Conservation (phyloP, 2,888 invertebrate genomes). For the Dryobotodes eremita region DNA sequence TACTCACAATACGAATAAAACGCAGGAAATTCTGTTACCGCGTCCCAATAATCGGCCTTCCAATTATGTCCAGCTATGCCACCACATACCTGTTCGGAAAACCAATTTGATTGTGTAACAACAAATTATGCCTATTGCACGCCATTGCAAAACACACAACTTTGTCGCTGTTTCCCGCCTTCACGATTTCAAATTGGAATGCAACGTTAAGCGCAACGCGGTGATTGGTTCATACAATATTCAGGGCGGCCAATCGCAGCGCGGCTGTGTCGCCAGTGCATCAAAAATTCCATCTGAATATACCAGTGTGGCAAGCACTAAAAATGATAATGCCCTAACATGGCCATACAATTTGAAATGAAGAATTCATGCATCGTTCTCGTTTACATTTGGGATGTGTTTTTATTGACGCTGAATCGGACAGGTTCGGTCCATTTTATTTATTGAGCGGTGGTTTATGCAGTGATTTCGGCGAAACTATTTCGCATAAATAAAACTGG, state of each 20-base stretch:
- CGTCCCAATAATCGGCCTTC: conserved; percentile 65
- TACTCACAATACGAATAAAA: conserved; percentile 66
- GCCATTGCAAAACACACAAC: conserved; percentile 84
- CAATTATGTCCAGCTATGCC: conserved; percentile 69
- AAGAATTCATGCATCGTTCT: conserved; percentile 89
- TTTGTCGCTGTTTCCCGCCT: conserved; percentile 88
- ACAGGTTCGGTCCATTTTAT: conserved; percentile 84
- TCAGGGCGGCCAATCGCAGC: conserved; percentile 89
- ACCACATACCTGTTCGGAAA: conserved; percentile 72
- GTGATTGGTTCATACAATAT: conserved; percentile 91
- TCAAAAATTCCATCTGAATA: conserved; percentile 91
- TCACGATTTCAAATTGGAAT: conserved; percentile 90
- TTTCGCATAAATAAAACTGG: conserved; percentile 64
- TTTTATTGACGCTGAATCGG: conserved; percentile 88
- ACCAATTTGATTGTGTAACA: conserved; percentile 82
- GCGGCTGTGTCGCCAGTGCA: conserved; percentile 90
- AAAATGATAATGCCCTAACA: conserved; percentile 91
- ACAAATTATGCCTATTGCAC: conserved; percentile 81
- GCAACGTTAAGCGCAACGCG: conserved; percentile 88
- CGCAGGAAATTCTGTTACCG: conserved; percentile 63
- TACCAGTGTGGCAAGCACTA: conserved; percentile 90
- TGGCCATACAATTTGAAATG: conserved; percentile 90
- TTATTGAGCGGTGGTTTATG: conserved; percentile 79
- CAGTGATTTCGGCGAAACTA: conserved; percentile 71
- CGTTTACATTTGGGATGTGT: conserved; percentile 87